Conservation (phyloP, 2,888 invertebrate species). For the Dolomedes plantarius region DNA sequence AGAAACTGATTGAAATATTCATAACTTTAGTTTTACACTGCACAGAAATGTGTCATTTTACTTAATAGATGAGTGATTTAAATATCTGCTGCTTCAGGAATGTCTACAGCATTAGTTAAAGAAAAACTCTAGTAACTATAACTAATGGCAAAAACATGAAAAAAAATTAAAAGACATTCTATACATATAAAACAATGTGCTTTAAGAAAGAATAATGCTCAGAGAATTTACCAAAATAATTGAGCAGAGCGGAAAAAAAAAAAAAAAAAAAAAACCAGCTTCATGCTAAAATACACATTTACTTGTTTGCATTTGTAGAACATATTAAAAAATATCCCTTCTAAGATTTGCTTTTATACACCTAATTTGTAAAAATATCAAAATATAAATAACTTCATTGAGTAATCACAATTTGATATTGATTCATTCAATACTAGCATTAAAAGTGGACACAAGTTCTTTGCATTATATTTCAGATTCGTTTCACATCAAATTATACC, state of each 20-base stretch:
- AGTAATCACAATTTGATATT: conserved; percentile 12
- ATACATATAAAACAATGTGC: not conserved
- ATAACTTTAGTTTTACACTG: not conserved
- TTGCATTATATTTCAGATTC: no score
- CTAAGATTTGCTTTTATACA: not conserved
- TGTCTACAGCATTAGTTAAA: not conserved
- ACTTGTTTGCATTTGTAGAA: not conserved
- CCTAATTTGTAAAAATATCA: conserved; percentile 18
- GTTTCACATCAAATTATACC: no score
- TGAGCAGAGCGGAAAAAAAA: not conserved
- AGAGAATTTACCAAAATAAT: not conserved
- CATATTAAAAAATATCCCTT: conserved; percentile 7
- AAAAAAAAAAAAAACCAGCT: not conserved
- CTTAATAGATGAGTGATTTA: not conserved
- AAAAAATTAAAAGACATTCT: not conserved
- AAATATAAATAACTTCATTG: conserved; percentile 6
- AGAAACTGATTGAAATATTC: no score
- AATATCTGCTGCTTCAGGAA: not conserved
- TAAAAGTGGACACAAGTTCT: not conserved
- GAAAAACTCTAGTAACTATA: not conserved
- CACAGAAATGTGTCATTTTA: not conserved
- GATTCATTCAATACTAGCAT: not conserved
- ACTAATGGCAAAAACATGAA: not conserved
- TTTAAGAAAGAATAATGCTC: not conserved
- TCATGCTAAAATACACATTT: conserved; percentile 6